Percentiles rank a stretch among this genome's conserved stretches.
phyloP scores from a whole-genome alignment of 2,797 vertebrate genomes.

The Sebastes matsubarae region DNA sequence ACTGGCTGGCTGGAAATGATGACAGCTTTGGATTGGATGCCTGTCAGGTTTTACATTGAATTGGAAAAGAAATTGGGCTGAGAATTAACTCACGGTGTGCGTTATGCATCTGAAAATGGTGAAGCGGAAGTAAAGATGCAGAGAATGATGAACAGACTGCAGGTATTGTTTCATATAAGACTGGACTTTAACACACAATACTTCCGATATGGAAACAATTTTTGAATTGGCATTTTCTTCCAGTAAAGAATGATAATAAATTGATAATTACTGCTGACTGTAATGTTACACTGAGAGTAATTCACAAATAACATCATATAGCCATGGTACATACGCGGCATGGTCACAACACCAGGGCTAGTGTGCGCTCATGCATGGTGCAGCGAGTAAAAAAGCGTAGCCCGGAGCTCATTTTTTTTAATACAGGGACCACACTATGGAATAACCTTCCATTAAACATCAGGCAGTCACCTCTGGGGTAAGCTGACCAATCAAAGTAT shows the following conservation, averaged over 20 bases:
- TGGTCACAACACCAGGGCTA: too few species aligned
- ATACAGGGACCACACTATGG: too few species aligned
- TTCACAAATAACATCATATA: too few species aligned
- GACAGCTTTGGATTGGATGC: constrained; percentile 15
- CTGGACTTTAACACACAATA: background rate
- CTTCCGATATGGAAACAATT: background rate
- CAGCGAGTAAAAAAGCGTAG: too few species aligned
- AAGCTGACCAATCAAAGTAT: too few species aligned
- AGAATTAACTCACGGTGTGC: background rate
- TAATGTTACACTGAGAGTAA: too few species aligned
- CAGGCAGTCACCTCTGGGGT: too few species aligned
- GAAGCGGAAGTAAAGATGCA: background rate
- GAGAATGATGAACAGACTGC: background rate
- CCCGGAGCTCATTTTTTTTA: too few species aligned
- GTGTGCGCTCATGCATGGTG: too few species aligned
- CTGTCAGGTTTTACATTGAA: constrained; percentile 12
- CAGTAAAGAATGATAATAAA: background rate
- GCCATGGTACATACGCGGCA: too few species aligned
- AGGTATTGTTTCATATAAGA: background rate
- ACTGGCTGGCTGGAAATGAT: background rate
- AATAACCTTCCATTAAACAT: too few species aligned
- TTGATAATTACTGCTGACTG: accelerated
- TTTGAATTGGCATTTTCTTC: background rate
- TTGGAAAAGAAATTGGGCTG: background rate
- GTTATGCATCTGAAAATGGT: background rate